Evolutionary conservation across 2,797 vertebrate species (phyloP), one percentile per base, ranked within the genome.

Genomic region (Dendrocincla fuliginosa): DNA sequence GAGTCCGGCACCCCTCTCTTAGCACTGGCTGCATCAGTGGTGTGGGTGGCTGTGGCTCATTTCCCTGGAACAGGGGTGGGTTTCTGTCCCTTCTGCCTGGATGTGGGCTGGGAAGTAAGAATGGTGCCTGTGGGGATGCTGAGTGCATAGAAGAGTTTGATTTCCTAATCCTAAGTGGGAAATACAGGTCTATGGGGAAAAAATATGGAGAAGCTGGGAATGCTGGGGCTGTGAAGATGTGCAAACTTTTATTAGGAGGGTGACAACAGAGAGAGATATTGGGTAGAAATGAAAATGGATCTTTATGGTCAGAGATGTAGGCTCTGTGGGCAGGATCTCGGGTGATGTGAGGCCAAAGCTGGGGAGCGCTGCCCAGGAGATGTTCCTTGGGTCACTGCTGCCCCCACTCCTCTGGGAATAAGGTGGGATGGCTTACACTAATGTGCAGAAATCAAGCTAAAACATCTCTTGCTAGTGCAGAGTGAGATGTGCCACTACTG

Each of bases 311-410:
- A 33, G 64, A 60, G 18, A 16, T 7, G 11, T 0, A 1, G 69
- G 41, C 4, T 78, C 53, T 49, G 60, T 0, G 0, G 32, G 70
- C 44, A 81, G 80, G 59, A 90, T 10, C 16, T 10, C 47, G 33
- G 8, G 32, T 37, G 56, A 27, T 0, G 0, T 0, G 0, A 23
- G 32, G 20, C 27, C 0, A 0, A 71, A 37, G 20, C 5, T 1
- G 1, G 47, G 27, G 35, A 85, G 15, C 2, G 0, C 18, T 88
- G 63, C 32, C n/a, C 2, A 3, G 20, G 18, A 30, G 10, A 22
- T 52, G 41, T 27, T 87, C 25, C 65, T 52, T 27, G 20, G 22
- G 16, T 25, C 28, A 18, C 6, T 7, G 13, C 18, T 39, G 55
- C 32, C 55, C 18, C 11, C 28, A 33, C 44, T n/a, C 0, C 3